A percentile compares a stretch with the other conserved stretches of the same genome.
Conservation (phyloP, 2,797 vertebrate genomes). For the Rhinophrynus dorsalis region DNA sequence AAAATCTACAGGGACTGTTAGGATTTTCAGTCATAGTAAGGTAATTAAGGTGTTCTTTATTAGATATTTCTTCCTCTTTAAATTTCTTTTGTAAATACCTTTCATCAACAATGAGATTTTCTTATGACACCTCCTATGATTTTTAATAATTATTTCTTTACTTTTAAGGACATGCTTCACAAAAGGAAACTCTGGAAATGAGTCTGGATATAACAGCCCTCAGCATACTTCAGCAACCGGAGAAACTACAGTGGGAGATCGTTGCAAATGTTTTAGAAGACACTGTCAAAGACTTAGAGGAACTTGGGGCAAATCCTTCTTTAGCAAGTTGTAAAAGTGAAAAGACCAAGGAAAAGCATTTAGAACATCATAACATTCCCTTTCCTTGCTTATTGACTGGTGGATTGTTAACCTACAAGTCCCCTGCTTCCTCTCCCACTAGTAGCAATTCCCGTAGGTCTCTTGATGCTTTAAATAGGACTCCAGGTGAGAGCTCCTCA, state of each 20-base stretch:
- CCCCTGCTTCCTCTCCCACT: conserved; percentile 81
- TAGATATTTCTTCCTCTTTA: too few species aligned
- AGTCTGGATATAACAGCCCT: conserved; percentile 91
- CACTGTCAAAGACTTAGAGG: conserved; percentile 96
- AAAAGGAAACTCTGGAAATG: conserved; percentile 93
- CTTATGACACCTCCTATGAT: too few species aligned
- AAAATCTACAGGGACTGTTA: too few species aligned
- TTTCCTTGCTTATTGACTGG: conserved; percentile 95
- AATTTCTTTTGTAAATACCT: too few species aligned
- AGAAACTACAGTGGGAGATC: conserved; percentile 97
- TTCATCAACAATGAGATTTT: too few species aligned
- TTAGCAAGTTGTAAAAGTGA: conserved; percentile 82
- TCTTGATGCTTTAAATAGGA: conserved; percentile 86
- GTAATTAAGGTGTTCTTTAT: too few species aligned
- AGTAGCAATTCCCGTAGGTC: conserved; percentile 82
- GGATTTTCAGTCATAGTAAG: too few species aligned
- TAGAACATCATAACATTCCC: conserved; percentile 97
- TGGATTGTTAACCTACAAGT: conserved; percentile 92
- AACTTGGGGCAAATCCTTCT: conserved; percentile 90
- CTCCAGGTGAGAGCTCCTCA: conserved; percentile 84
- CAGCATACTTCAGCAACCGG: conserved; percentile 95
- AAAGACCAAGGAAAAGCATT: conserved; percentile 89
- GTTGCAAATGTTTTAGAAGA: conserved; percentile 97
- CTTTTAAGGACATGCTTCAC: conserved; percentile 85
- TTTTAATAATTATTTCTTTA: conserved; percentile 14